These are phyloP conservation scores for Magallana nippona DNA, from an alignment of 2,888 invertebrate genomes.

Conservation along the genomic window DNA sequence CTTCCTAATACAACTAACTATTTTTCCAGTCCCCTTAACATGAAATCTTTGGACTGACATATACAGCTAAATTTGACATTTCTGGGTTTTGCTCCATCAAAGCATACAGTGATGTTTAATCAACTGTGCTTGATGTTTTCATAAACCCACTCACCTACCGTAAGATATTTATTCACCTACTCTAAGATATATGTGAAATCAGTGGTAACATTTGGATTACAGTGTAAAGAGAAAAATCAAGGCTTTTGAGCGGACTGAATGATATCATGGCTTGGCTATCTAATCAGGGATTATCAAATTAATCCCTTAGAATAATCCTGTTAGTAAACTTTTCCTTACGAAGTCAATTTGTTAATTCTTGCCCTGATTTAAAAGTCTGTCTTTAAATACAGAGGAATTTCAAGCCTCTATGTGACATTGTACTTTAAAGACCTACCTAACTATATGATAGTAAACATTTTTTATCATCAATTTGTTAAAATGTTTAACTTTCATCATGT, in stretches of 20 bases:
- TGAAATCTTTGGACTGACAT: not conserved
- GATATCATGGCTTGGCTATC: constrained; percentile 11
- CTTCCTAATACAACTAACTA: not conserved
- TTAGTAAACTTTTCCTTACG: not conserved
- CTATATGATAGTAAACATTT: too few species aligned
- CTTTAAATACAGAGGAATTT: not conserved
- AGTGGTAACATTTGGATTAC: not conserved
- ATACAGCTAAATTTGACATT: not conserved
- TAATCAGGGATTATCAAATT: constrained; percentile 32
- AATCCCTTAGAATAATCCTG: constrained; percentile 25
- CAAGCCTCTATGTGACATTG: not conserved
- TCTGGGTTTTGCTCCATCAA: not conserved
- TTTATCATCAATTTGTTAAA: too few species aligned
- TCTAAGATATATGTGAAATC: not conserved
- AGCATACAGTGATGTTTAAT: not conserved
- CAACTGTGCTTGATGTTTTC: constrained; percentile 1
- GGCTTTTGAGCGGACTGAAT: not conserved
- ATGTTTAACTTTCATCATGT: too few species aligned
- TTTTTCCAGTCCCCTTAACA: not conserved
- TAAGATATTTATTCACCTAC: constrained; percentile 25
- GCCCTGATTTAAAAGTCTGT: not conserved
- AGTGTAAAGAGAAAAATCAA: not conserved
- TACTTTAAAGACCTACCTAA: too few species aligned
- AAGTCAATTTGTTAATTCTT: constrained; percentile 7
- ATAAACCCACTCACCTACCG: constrained; percentile 19